Percentiles rank a stretch among this genome's conserved stretches.
These are phyloP conservation scores for Sardinella longiceps DNA, from an alignment of 2,797 vertebrate species.

Conservation along the genomic window DNA sequence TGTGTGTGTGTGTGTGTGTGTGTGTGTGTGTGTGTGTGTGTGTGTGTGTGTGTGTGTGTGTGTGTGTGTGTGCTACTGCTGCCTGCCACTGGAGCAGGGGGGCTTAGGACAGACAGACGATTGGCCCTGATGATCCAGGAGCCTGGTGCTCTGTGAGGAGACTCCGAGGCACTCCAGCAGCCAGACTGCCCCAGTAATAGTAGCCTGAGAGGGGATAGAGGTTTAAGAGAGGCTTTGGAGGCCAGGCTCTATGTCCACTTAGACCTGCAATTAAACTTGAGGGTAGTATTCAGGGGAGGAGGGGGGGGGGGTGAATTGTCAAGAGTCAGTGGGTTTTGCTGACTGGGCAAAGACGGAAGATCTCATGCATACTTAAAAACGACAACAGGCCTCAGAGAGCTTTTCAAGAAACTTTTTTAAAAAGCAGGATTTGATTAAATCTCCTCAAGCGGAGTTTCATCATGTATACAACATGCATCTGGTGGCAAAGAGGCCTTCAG, in stretches of 20 bases:
- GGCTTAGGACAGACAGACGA: neutral
- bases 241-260: neutral
- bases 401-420: neutral
- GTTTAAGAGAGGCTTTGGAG: slow-evolving; percentile 13
- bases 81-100: neutral
- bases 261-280: neutral
- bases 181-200: neutral
- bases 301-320: neutral
- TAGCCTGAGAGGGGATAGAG: neutral
- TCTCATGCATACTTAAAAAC: neutral
- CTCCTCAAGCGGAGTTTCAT: neutral
- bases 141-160: neutral
- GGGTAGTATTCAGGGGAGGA: neutral
- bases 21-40: neutral
- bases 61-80: neutral
- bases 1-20: neutral
- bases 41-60: too few species aligned
- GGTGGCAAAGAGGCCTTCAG: neutral
- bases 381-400: neutral
- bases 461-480: neutral
- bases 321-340: slow-evolving; percentile 8
- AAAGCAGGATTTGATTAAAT: slow-evolving; percentile 10
- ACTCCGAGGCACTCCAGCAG: neutral
- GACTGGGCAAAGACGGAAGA: neutral
- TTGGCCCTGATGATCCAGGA: neutral